Evolutionary conservation across 2,797 vertebrate species (phyloP).

Genomic region (Lepilemur ruficaudatus): DNA sequence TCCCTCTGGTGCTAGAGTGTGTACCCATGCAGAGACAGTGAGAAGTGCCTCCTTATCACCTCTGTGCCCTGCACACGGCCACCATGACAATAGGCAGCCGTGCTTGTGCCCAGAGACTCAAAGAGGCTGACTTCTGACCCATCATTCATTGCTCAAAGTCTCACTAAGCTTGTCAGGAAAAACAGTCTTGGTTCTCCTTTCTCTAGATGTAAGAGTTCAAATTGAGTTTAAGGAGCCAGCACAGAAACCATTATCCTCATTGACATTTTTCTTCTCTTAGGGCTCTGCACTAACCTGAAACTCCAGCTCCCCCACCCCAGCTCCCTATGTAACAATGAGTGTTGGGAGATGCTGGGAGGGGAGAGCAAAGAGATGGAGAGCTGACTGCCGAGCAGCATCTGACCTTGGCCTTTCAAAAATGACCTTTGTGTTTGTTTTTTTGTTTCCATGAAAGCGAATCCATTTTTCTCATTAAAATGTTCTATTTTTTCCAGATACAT

Average conservation of each 20-base stretch:
- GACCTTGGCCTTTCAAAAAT: neutral
- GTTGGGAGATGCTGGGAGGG: neutral
- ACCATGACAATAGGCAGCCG: neutral
- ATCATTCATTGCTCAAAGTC: neutral
- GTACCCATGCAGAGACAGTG: too few species aligned
- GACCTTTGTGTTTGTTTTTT: neutral
- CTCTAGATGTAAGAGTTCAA: slow-evolving; percentile 25
- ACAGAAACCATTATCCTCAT: neutral
- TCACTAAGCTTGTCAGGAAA: neutral
- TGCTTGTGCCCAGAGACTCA: neutral
- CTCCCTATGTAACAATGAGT: neutral
- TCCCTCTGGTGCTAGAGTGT: neutral
- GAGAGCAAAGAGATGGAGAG: neutral
- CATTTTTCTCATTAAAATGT: neutral
- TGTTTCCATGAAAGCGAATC: neutral
- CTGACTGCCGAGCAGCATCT: neutral
- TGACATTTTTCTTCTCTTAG: neutral
- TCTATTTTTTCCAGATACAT: neutral
- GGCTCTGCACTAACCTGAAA: neutral
- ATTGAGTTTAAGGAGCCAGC: neutral
- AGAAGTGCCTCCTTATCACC: neutral
- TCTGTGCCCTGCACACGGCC: too few species aligned
- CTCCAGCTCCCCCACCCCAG: neutral
- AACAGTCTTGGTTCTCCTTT: slow-evolving; percentile 22
- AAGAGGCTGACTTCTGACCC: neutral